Base-by-base conservation (phyloP, 2,888 invertebrate genomes). In the Eucriotettix oculatus region DNA sequence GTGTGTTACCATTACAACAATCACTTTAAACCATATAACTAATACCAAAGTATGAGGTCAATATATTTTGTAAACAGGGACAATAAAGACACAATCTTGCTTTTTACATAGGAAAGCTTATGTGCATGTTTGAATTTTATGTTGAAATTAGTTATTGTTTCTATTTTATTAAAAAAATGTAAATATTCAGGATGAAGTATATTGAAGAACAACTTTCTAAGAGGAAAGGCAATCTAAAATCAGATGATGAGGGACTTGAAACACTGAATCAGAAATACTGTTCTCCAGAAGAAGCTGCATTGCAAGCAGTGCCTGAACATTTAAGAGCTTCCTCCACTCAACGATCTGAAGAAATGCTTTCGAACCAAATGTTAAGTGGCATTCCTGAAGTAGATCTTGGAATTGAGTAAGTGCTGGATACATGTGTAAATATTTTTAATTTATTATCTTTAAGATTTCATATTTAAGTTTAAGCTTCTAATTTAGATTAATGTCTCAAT, bases 331-430 rank as follows among this genome's bases (percentile, higher is more conserved):
- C 92, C 1, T 88, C 91, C 0, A 83, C 88, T 0, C 89, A 91
- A 68, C 81, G 88, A 70, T 95, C 92, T 1, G 98, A 99, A 74
- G 99, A 99, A 77, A 97, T 99, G 94, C 82, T 99, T 68, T 98
- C 98, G 5, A 97, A 98, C 80, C 98, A 99, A 79, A 99, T 99
- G 99, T 78, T 99, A 9, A 97, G 94, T 70, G 99, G 99, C 48
- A 99, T 99, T 66, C 99, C 99, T 0, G 99, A 99, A 78, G 93
- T 99, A 0, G 98, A 99, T 75, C 80, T 99, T 58, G 99, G 99
- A n/a, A 96, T 99, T 67, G 95, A 97, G 82, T 84, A 71, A 73
- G 78, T 73, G 53, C 10, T 2, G 29, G 7, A 29, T 29, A 29
- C 7, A 29, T 29, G 29, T 7, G 3, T 5, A 29, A 29, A 29